Base-by-base conservation (phyloP, 2,888 invertebrate genomes). In the Theretra japonica region DNA sequence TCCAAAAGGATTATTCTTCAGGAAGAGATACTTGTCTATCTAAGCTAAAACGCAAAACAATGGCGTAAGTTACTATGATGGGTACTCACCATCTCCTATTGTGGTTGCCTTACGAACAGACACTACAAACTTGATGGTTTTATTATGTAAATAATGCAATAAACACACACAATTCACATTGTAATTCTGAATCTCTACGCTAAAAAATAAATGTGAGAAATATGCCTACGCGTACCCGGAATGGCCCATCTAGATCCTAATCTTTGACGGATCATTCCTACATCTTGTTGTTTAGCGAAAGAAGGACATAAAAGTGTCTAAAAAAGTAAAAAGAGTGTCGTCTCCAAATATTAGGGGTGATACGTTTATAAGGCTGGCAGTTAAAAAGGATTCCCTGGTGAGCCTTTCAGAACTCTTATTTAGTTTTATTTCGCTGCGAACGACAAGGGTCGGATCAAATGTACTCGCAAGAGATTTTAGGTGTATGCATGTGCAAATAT, bases 271-370 rank as follows among this genome's bases (percentile, higher is more conserved):
- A 73, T 77, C 69, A 76, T 80, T 79, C 74, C 77, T 77, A 76
- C 78, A 82, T 83, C 83, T 79, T 81, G 80, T 83, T 81, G 78
- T 82, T 76, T 79, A 81, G 76, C 76, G 77, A 75, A 75, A 73
- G 81, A 83, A 84, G 80, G 76, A 80, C 77, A 85, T 84, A 85
- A 85, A 82, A 81, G 76, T 80, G 81, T 81, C 81, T 79, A 77
- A 82, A 83, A 85, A 81, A 78, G 75, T 79, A 83, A 82, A 41
- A 74, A 72, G 57, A 76, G 70, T 75, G 73, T 78, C 75, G 79
- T 80, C 80, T 76, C 73, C 75, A 17, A 80, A 83, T 79, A 78
- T 80, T 80, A 79, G 77, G 79, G 83, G 79, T 73, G 74, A 75
- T 75, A 75, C 74, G 68, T 75, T 71, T 76, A 71, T 73, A 76